Evolutionary conservation across 2,113 vertebrate genomes (phyloP), one percentile per base, ranked within the genome.

Genomic region (Prunella himalayana): DNA sequence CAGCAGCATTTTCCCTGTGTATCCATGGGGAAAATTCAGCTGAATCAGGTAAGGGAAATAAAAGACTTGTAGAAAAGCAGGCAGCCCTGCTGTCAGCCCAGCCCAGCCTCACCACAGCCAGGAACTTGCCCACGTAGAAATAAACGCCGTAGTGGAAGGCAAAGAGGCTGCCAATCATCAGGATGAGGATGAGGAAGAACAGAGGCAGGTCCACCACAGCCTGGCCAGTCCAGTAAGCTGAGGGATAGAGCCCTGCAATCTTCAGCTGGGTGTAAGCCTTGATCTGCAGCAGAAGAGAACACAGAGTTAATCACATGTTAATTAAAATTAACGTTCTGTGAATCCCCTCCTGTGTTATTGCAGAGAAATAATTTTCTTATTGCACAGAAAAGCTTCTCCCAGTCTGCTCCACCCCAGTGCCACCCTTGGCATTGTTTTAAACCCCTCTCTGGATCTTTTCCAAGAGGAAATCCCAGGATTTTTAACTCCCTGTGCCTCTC

Each of bases 141-240:
- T 99, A 98, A 90, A 98, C 97, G 1, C 97, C 98, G 0, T 98
- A 98, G 96, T 99, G 99, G 96, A 99, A 99, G 82, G 98, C 98
- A 49, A 99, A 99, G 90, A 99, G 98, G 82, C 98, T 98, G 97
- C 97, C 96, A 15, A 98, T 97, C 99, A 99, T 99, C 92, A 97
- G 95, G 86, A 96, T 90, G 5, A 99, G 98, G 96, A 99, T 97
- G 95, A 98, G 91, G 96, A 99, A 99, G 92, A 98, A 99, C 51
- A 99, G 98, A 0, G 99, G 99, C 31, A 99, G 96, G 87, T 99
- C 99, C 30, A 99, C 96, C 0, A 98, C 71, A 2, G 99, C 99
- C 94, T 99, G 99, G 24, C 99, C 99, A 6, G 98, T 98, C 99
- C 99, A 99, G 97, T 99, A 99, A 0, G 99, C 99, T 0, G 99